A percentile compares a stretch with the other conserved stretches of the same genome.
Conservation (phyloP, 2,888 invertebrate species). For the Drosophila melanocephala region DNA sequence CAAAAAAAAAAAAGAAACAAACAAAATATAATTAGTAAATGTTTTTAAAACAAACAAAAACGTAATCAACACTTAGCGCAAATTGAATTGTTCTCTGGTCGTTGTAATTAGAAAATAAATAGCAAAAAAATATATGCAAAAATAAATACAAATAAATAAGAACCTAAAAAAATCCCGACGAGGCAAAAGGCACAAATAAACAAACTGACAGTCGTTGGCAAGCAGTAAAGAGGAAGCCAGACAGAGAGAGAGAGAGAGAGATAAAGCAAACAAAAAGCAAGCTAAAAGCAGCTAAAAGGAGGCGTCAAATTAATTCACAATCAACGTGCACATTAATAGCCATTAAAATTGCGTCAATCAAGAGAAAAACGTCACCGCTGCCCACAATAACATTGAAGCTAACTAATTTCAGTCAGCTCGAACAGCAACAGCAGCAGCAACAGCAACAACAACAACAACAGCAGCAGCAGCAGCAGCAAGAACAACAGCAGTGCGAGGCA, state of each 20-base stretch:
- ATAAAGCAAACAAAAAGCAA: background rate
- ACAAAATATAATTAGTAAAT: constrained; percentile 34
- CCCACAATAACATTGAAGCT: constrained; percentile 66
- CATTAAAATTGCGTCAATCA: constrained; percentile 84
- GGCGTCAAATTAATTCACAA: constrained; percentile 48
- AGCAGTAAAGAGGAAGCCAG: constrained; percentile 1
- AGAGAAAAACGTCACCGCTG: constrained; percentile 83
- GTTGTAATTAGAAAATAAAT: constrained; percentile 26
- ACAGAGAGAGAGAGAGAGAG: background rate
- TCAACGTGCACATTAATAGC: constrained; percentile 68
- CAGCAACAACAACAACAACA: constrained; percentile 22
- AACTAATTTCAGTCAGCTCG: constrained; percentile 66
- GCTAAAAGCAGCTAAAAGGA: constrained; percentile 14
- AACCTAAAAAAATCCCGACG: constrained; percentile 15
- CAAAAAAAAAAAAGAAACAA: constrained; percentile 20
- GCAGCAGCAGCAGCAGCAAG: constrained; percentile 25
- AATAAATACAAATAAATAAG: constrained; percentile 6
- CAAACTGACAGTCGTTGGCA: constrained; percentile 24
- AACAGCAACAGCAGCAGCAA: constrained; percentile 33
- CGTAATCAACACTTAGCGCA: constrained; percentile 14
- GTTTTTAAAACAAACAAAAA: constrained; percentile 41
- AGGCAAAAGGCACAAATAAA: constrained; percentile 19
- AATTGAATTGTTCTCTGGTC: constrained; percentile 18
- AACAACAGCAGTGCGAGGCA: constrained; percentile 34
- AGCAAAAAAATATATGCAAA: constrained; percentile 22